Evolutionary conservation across 1,140 invertebrate genomes (phyloP).

Genomic region (Tetragnatha versicolor): DNA sequence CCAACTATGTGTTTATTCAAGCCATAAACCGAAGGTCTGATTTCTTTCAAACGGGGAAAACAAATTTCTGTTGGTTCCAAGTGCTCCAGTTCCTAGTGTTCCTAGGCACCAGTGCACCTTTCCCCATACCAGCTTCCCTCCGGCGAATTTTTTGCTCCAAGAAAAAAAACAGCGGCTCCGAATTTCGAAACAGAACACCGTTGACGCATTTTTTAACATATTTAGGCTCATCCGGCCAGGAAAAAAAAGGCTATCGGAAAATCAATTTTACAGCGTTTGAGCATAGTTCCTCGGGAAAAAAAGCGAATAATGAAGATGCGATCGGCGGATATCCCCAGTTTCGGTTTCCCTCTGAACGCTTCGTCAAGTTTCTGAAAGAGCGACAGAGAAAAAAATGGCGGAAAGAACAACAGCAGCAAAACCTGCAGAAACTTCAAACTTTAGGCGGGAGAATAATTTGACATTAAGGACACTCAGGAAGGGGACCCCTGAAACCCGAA

Average conservation of each 20-base stretch:
- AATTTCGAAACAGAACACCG: conserved; percentile 13
- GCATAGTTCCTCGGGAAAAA: neutral
- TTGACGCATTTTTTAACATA: conserved; percentile 27
- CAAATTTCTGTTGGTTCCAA: no score
- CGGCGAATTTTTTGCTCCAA: no score
- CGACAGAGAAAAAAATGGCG: neutral
- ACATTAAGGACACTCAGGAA: conserved; percentile 34
- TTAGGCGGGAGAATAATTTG: conserved; percentile 33
- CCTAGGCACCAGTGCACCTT: no score
- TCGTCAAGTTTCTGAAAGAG: conserved; percentile 23
- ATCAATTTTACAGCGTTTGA: conserved; percentile 39
- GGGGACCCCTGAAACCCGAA: neutral
- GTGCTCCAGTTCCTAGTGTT: no score
- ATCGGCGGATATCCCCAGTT: conserved; percentile 8
- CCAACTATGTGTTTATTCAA: no score
- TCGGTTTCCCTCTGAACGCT: conserved; percentile 36
- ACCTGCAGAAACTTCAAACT: conserved; percentile 15
- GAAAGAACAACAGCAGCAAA: neutral
- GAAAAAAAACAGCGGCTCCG: neutral
- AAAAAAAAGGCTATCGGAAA: conserved; percentile 29
- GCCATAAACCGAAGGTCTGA: no score
- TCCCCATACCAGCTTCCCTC: no score
- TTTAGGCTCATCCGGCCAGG: conserved; percentile 18
- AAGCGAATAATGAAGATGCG: conserved; percentile 11
- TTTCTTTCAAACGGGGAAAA: no score